These are phyloP conservation scores for Danio kyathit DNA, from an alignment of 2,797 vertebrate genomes.

Conservation along the genomic window DNA sequence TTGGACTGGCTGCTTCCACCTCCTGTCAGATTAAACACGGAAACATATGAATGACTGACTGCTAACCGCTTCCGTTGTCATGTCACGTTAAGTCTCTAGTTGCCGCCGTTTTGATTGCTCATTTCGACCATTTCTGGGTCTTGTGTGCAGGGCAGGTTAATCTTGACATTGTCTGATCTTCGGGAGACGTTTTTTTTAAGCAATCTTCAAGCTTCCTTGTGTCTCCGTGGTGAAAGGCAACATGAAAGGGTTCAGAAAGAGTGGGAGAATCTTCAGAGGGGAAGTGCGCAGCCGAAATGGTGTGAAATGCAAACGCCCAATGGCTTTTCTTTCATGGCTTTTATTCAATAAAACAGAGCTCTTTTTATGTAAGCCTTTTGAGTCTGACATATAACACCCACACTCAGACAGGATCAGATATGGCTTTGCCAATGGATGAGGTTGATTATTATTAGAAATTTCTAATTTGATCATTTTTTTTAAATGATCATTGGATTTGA, in stretches of 20 bases:
- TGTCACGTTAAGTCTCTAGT: slow-evolving; percentile 45
- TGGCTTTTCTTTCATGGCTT: slow-evolving; percentile 44
- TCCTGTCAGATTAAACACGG: slow-evolving; percentile 45
- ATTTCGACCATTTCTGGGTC: slow-evolving; percentile 76
- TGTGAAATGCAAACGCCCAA: slow-evolving; percentile 45
- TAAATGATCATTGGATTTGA: not conserved
- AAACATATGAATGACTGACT: slow-evolving; percentile 48
- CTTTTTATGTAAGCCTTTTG: slow-evolving; percentile 68
- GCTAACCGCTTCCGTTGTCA: slow-evolving; percentile 47
- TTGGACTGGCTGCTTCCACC: slow-evolving; percentile 46
- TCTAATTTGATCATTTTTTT: slow-evolving; percentile 8
- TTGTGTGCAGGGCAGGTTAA: slow-evolving; percentile 71
- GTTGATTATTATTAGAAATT: slow-evolving; percentile 32
- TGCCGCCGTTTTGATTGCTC: slow-evolving; percentile 49
- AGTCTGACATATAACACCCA: slow-evolving; percentile 57
- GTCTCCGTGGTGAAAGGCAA: slow-evolving; percentile 68
- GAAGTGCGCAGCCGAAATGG: slow-evolving; percentile 58
- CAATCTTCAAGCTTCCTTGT: slow-evolving; percentile 68
- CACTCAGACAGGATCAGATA: slow-evolving; percentile 15
- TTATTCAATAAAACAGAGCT: slow-evolving; percentile 49
- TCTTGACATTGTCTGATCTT: slow-evolving; percentile 79
- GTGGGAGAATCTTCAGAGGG: slow-evolving; percentile 79
- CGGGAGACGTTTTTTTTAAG: slow-evolving; percentile 79
- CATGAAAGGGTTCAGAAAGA: slow-evolving; percentile 73
- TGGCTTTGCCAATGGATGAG: slow-evolving; percentile 26